A percentile compares a stretch with the other conserved stretches of the same genome.
phyloP scores from a whole-genome alignment of 2,888 invertebrate species.

The Eupithecia subfuscata region DNA sequence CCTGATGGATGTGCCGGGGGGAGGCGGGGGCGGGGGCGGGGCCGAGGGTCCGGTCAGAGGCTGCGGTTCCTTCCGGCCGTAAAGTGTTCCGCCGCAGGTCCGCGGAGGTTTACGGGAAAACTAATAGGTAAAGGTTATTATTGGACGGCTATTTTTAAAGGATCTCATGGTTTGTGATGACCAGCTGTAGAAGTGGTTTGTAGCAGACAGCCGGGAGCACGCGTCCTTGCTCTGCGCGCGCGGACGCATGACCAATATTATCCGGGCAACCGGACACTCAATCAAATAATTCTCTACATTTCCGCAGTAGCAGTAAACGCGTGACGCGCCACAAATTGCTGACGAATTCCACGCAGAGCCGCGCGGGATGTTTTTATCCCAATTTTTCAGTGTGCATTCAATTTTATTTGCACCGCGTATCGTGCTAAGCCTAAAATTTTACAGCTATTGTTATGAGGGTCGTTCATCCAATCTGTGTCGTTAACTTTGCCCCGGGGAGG shows the following conservation, averaged over 20 bases:
- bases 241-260: background rate
- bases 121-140: background rate
- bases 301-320: background rate
- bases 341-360: background rate
- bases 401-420: slow-evolving; percentile 20
- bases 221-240: background rate
- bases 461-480: slow-evolving; percentile 40
- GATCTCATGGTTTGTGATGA: background rate
- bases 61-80: slow-evolving; percentile 28
- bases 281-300: background rate
- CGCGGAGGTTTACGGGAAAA: background rate
- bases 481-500: slow-evolving; percentile 26
- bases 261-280: background rate
- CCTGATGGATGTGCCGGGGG: slow-evolving; percentile 12
- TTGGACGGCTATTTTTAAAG: background rate
- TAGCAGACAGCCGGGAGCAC: background rate
- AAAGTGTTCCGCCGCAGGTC: slow-evolving; percentile 26
- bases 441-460: slow-evolving; percentile 33
- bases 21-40: background rate
- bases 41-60: background rate
- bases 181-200: background rate
- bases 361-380: background rate
- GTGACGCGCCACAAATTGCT: background rate
- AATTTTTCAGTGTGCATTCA: slow-evolving; percentile 7
- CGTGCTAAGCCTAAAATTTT: slow-evolving; percentile 27